Base-by-base conservation (phyloP, 2,888 invertebrate genomes). In the Polydrusus cervinus region DNA sequence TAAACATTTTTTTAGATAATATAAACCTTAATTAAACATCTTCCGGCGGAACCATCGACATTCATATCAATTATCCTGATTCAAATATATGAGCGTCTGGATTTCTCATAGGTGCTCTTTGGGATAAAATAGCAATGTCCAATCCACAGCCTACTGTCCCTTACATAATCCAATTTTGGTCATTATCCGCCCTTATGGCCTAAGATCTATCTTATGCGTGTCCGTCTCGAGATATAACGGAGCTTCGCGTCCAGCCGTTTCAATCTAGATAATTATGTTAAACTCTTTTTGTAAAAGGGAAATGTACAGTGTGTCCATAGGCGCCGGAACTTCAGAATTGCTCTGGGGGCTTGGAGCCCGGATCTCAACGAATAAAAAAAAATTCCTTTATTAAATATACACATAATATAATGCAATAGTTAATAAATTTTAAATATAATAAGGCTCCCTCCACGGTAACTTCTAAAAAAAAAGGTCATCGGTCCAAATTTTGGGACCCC, bases 141-240 rank as follows among this genome's bases (percentile, higher is more conserved):
- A 82, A 80, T 80, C 79, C 78, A 79, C 80, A 81, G 83, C 81
- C 10, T 82, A 79, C 79, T 83, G 84, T 83, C 83, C 83, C 83
- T 83, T 79, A 80, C 81, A 84, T 86, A 86, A 86, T 84, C 85
- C 82, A 85, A 86, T 86, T 86, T 84, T 74, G 81, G 75, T 83
- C 84, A 85, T 85, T 86, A 86, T 82, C 83, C 82, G 79, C 80
- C 82, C 83, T 82, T 81, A 75, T 76, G 74, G 64, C 69, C 78
- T 78, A 78, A 79, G 80, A 80, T 78, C 80, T 71, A 74, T 79
- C 78, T 75, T 75, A 76, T 79, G 65, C 78, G 78, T 80, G 79
- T 78, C 80, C 79, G 79, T 80, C 77, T 79, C 57, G n/a, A 65
- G 51, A 66, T 71, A 71, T 67, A 71, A 73, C 67, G 40, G 67